Evolutionary conservation across 1,140 invertebrate genomes (phyloP).

Genomic region (Micrasema minimum): DNA sequence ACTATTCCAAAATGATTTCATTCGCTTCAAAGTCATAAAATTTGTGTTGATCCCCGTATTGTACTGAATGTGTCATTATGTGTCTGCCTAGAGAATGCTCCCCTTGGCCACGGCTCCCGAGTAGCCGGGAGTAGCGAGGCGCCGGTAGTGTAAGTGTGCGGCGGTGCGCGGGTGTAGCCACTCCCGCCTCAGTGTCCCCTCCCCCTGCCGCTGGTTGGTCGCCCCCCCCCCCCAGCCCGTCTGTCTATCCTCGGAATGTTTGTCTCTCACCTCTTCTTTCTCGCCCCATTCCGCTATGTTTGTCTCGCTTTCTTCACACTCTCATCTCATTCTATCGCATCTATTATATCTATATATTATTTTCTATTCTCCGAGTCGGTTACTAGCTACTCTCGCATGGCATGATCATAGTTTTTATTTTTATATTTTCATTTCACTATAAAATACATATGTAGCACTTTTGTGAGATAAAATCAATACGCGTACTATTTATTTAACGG

Average conservation of each 20-base stretch:
- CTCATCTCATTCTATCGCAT: conserved; percentile 10
- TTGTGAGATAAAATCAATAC: too few species aligned
- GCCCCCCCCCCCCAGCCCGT: conserved; percentile 47
- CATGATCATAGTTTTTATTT: conserved; percentile 29
- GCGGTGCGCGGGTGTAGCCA: neutral
- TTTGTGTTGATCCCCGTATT: conserved; percentile 2
- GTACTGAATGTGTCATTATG: conserved; percentile 28
- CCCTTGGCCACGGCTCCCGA: neutral
- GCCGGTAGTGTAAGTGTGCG: neutral
- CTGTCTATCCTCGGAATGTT: conserved; percentile 54
- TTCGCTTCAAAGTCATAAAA: neutral
- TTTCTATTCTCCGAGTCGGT: conserved; percentile 4
- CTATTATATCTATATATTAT: conserved; percentile 11
- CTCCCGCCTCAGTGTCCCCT: conserved; percentile 66
- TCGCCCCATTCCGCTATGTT: conserved; percentile 49
- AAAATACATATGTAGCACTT: neutral
- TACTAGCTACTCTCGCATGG: conserved; percentile 21
- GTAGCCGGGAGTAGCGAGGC: neutral
- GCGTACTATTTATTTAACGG: too few species aligned
- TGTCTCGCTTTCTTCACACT: conserved; percentile 38
- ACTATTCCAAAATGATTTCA: too few species aligned
- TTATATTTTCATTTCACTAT: neutral
- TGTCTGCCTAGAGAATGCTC: conserved; percentile 33
- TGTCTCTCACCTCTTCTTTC: conserved; percentile 56
- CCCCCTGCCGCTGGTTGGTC: conserved; percentile 56